Evolutionary conservation across 2,888 invertebrate genomes (phyloP).

Genomic region (Caenorhabditis parvicauda): DNA sequence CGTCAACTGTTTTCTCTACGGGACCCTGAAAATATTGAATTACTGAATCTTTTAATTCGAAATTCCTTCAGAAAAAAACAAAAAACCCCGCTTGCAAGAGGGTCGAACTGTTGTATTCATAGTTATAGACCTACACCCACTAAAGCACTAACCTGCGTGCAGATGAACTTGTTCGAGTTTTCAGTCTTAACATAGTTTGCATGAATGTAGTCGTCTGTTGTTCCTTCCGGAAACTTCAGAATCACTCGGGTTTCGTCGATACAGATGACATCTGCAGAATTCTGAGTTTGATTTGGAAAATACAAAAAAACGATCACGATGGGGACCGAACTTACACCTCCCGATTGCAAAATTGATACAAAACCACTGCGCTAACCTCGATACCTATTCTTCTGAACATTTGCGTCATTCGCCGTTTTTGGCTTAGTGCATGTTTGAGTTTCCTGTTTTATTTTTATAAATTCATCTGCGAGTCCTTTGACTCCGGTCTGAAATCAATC

Average conservation of each 20-base stretch:
- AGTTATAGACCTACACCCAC: no score
- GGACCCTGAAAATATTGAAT: slow-evolving; percentile 34
- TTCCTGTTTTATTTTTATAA: slow-evolving; percentile 12
- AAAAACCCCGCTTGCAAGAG: no score
- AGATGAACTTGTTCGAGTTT: slow-evolving; percentile 34
- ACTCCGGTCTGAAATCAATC: slow-evolving; percentile 16
- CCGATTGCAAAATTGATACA: background rate
- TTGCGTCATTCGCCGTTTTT: slow-evolving; percentile 33
- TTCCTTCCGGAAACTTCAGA: slow-evolving; percentile 35
- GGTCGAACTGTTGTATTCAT: no score
- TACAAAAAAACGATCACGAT: background rate
- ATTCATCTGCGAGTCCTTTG: slow-evolving; percentile 23
- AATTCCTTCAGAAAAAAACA: no score
- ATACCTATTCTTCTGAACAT: slow-evolving; percentile 49
- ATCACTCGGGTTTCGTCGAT: slow-evolving; percentile 47
- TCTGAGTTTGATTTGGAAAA: background rate
- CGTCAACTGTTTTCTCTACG: slow-evolving; percentile 43
- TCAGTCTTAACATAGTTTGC: slow-evolving; percentile 47
- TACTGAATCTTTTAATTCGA: background rate
- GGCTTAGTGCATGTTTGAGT: slow-evolving; percentile 34
- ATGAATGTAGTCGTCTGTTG: slow-evolving; percentile 45
- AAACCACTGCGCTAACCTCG: slow-evolving; percentile 20
- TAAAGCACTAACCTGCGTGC: slow-evolving; percentile 33
- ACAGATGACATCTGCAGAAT: slow-evolving; percentile 40
- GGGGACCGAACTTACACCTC: background rate